Conservation (phyloP, 2,888 invertebrate species). For the Melipona beecheii region DNA sequence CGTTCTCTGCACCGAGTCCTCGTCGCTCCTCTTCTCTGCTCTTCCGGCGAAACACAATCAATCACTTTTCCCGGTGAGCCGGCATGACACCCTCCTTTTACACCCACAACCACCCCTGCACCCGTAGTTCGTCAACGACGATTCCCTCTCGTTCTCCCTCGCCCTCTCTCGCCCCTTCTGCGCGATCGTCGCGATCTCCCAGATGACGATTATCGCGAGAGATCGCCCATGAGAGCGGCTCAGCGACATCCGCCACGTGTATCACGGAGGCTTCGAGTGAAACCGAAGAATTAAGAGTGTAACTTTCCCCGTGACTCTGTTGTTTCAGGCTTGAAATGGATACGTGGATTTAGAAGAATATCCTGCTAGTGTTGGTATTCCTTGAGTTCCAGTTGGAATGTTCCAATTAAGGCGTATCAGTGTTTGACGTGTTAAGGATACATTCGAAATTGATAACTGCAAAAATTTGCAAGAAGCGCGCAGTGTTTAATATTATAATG, state of each 20-base stretch:
- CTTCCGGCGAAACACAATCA: slow-evolving; percentile 84
- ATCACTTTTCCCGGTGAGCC: slow-evolving; percentile 82
- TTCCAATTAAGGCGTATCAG: no score
- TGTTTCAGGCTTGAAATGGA: not conserved
- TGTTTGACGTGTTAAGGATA: no score
- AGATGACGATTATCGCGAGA: slow-evolving; percentile 69
- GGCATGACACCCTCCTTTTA: slow-evolving; percentile 82
- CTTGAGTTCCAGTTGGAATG: not conserved
- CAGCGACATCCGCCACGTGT: slow-evolving; percentile 44
- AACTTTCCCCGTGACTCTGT: not conserved
- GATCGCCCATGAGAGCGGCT: slow-evolving; percentile 63
- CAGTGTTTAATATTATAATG: no score
- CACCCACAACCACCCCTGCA: slow-evolving; percentile 79
- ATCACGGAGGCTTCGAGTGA: not conserved
- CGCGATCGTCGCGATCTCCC: slow-evolving; percentile 67
- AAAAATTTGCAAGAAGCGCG: no score
- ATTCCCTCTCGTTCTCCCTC: slow-evolving; percentile 54
- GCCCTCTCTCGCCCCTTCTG: slow-evolving; percentile 35
- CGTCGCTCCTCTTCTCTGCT: slow-evolving; percentile 73
- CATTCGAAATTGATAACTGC: not conserved
- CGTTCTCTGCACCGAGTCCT: slow-evolving; percentile 61
- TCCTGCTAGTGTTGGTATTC: not conserved
- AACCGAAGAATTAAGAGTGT: slow-evolving; percentile 10
- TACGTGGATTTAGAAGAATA: not conserved
- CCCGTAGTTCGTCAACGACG: slow-evolving; percentile 66